These are phyloP conservation scores for Eilema caniola DNA, from an alignment of 2,888 invertebrate genomes.

Conservation along the genomic window DNA sequence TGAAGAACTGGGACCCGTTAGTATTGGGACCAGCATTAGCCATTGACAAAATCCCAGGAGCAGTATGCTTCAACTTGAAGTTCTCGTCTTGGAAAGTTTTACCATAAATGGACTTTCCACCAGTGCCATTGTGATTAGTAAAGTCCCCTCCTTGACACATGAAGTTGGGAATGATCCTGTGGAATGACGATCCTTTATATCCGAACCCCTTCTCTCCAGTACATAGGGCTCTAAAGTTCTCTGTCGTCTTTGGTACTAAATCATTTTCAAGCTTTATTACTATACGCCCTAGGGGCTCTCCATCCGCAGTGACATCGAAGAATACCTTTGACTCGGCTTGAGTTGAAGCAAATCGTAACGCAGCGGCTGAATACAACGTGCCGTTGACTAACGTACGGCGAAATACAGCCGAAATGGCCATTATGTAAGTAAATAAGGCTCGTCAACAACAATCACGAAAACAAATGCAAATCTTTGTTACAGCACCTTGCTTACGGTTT, in stretches of 20 bases:
- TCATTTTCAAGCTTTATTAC: constrained; percentile 95
- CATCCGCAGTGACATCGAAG: constrained; percentile 96
- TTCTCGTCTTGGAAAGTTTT: constrained; percentile 98
- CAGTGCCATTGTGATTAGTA: constrained; percentile 96
- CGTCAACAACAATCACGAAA: constrained; percentile 18
- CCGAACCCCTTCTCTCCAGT: constrained; percentile 89
- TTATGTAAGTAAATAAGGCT: constrained; percentile 36
- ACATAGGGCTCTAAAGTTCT: constrained; percentile 98
- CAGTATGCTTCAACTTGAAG: constrained; percentile 96
- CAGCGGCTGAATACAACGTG: constrained; percentile 77
- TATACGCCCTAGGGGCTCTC: constrained; percentile 93
- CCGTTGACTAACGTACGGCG: constrained; percentile 75
- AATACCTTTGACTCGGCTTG: constrained; percentile 88
- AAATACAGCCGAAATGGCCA: constrained; percentile 67
- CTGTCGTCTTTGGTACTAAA: constrained; percentile 96
- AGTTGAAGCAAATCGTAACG: constrained; percentile 75
- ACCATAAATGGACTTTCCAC: constrained; percentile 98
- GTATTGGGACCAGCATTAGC: constrained; percentile 98
- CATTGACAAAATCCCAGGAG: constrained; percentile 96
- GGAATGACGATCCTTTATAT: constrained; percentile 96
- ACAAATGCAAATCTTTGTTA: not conserved
- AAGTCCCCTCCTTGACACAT: constrained; percentile 99
- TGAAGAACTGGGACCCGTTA: constrained; percentile 99
- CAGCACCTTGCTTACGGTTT: not conserved
- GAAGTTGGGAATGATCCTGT: constrained; percentile 96